Conservation (phyloP, 2,888 invertebrate species). For the Escarpia spicata region DNA sequence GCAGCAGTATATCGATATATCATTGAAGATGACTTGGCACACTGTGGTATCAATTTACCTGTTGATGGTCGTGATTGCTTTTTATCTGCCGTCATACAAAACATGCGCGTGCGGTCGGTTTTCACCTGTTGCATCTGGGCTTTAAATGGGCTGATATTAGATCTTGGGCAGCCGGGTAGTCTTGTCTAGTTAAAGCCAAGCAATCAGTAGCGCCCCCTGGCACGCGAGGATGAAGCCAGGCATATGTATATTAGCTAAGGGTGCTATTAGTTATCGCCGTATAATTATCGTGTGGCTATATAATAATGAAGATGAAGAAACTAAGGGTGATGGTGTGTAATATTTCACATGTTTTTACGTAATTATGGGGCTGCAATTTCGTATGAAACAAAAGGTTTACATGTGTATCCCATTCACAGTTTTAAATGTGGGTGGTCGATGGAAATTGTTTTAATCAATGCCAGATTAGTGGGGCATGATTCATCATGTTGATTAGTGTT, state of each 20-base stretch:
- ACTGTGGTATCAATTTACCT: background rate
- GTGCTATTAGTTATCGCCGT: background rate
- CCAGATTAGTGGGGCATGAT: background rate
- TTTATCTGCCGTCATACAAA: slow-evolving; percentile 1
- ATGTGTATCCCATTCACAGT: background rate
- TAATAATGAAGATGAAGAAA: background rate
- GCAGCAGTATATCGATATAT: background rate
- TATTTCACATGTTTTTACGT: background rate
- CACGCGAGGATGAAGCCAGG: too few species aligned
- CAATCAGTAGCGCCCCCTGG: too few species aligned
- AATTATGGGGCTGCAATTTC: too few species aligned
- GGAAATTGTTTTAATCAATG: background rate
- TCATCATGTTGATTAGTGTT: background rate
- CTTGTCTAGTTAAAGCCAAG: background rate
- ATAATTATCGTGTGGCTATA: background rate
- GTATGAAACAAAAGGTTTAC: background rate
- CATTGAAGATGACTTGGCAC: background rate
- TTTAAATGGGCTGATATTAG: background rate
- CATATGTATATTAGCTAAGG: too few species aligned
- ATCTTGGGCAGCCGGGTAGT: background rate
- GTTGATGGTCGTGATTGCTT: background rate
- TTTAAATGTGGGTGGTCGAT: too few species aligned
- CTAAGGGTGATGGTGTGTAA: too few species aligned
- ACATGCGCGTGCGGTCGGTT: background rate
- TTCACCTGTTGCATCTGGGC: background rate